Conservation (phyloP, 1,140 invertebrate genomes). For the Drosophila dunni region DNA sequence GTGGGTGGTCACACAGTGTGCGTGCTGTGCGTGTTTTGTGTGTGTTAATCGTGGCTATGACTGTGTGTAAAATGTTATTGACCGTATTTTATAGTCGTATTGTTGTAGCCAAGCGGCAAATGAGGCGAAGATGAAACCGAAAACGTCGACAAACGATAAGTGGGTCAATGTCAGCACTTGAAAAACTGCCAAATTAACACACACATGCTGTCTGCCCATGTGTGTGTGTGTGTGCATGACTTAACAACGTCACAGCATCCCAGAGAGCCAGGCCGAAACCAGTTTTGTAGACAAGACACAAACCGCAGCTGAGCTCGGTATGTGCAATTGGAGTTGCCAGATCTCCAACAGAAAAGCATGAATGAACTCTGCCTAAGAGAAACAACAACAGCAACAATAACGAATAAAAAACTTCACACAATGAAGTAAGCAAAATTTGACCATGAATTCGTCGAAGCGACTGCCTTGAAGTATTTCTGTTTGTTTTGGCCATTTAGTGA, state of each 20-base stretch:
- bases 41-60: conserved; percentile 37
- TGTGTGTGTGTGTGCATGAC: conserved; percentile 15
- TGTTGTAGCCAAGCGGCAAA: conserved; percentile 61
- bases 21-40: conserved; percentile 18
- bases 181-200: conserved; percentile 80
- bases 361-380: conserved; percentile 37
- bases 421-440: conserved; percentile 37
- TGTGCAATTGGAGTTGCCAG: conserved; percentile 47
- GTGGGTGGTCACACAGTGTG: conserved; percentile 42
- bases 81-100: conserved; percentile 71
- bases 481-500: conserved; percentile 76
- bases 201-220: conserved; percentile 21
- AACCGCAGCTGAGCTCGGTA: conserved; percentile 38
- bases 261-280: conserved; percentile 53
- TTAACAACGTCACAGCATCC: conserved; percentile 39
- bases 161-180: conserved; percentile 80
- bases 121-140: conserved; percentile 65
- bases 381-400: conserved; percentile 5
- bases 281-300: conserved; percentile 69
- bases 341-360: conserved; percentile 32
- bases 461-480: conserved; percentile 64
- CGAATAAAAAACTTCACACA: conserved; percentile 15
- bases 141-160: conserved; percentile 63
- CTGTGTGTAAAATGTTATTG: conserved; percentile 66
- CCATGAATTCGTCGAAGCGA: conserved; percentile 59